Base-by-base conservation (phyloP, 2,888 invertebrate species). In the Lasioglossum villosulum region DNA sequence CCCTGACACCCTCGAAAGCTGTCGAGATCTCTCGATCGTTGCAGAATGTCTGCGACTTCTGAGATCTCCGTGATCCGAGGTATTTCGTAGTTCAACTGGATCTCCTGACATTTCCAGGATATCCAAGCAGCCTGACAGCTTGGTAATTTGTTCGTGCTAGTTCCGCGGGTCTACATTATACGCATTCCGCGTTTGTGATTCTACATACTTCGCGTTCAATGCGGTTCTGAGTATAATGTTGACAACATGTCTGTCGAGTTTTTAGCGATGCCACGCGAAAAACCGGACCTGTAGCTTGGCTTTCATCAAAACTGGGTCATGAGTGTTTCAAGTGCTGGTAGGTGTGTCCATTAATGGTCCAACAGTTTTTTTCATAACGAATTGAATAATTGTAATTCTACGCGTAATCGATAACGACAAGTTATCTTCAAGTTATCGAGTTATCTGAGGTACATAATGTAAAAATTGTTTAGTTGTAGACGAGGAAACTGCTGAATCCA, bases 41-140 rank as follows among this genome's bases (percentile, higher is more conserved):
- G 68, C 68, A 68, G 68, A 68, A 68, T 68, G 23, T 5, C 23
- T 37, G 37, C 68, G 68, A 68, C 68, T 37, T 68, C 68, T 68
- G 37, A 37, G 68, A 37, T 37, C 37, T 23, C 68, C 37, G 34
- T 37, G 68, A 68, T 68, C 68, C 37, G 12, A 68, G 37, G 68
- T 34, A 68, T 68, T 66, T 68, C 68, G 68, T 10, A 23, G 68
- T 37, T 68, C 39, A 34, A 68, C 68, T 4, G 68, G 37, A 39
- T 68, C 68, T 37, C 23, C 37, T 37, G 68, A 68, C 68, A 37
- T 37, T 68, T 34, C 37, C 37, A 23, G 39, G 34, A 37, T 23
- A 68, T 37, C 68, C 68, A 37, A 68, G 37, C 10, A 12, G 68
- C 34, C 37, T 23, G 37, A 68, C 68, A 68, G 34, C 37, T 68